Base-by-base conservation (phyloP, 2,888 invertebrate species). In the Mimumesa dahlbomi region DNA sequence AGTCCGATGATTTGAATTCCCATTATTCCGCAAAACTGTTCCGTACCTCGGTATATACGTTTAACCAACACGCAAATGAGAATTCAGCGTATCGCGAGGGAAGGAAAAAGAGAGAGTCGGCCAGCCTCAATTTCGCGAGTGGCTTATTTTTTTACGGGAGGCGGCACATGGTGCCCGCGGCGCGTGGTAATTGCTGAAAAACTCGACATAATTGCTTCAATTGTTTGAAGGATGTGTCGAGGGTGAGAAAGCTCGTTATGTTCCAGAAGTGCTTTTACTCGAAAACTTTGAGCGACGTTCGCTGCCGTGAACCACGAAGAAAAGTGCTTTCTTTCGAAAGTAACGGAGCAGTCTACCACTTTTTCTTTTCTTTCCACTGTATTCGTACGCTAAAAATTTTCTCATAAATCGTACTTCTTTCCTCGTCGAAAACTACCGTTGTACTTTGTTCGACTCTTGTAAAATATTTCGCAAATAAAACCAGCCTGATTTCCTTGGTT, bases 191-290 rank as follows among this genome's bases (percentile, higher is more conserved):
- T 64, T 34, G 59, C 48, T 45, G 64, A 63, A 65, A 73, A 70
- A 76, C 49, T 48, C 40, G 4, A 9, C 16, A 53, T 58, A 62
- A 75, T 74, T 74, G 59, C 61, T 45, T 40, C 57, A 62, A 71
- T 76, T 62, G 50, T 64, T 59, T 19, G 34, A 40, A 46, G 46
- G 16, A 13, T 25, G 49, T 31, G 49, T 25, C 42, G 22, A 18
- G 38, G 6, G 16, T 21, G 57, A 38, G 56, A 21, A 70, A 53
- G 43, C 59, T 21, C 48, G 64, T 42, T 49, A 11, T 4, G 53
- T 7, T 31, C 29, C 29, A 6, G 13, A 21, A 66, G 62, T 48
- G 53, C 54, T 57, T 43, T n/a, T 13, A 25, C 34, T 36, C 40
- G 43, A 21, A 46, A 50, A 36, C n/a, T 54, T 48, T 29, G 29